phyloP scores from a whole-genome alignment of 2,888 invertebrate genomes.

The Beris morrisii region DNA sequence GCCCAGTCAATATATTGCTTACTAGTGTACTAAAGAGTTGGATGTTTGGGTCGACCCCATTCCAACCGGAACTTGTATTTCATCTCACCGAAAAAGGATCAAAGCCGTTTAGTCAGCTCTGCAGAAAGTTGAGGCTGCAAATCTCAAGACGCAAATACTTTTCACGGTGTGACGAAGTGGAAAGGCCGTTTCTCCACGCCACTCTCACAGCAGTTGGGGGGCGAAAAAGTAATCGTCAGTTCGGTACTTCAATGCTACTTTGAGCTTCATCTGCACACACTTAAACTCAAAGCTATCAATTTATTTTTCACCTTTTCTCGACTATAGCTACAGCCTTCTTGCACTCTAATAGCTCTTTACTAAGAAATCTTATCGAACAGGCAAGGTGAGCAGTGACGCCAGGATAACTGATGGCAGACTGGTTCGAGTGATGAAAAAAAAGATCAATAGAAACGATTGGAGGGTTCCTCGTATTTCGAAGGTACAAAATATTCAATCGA shows the following conservation, averaged over 20 bases:
- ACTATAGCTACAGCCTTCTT: constrained; percentile 20
- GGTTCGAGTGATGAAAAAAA: constrained; percentile 4
- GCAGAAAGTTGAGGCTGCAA: too few relatives aligned
- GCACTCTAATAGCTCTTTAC: constrained; percentile 22
- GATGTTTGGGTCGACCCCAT: too few relatives aligned
- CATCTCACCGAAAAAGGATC: too few relatives aligned
- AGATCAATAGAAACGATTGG: constrained; percentile 11
- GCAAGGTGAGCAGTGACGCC: constrained; percentile 10
- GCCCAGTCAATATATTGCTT: too few relatives aligned
- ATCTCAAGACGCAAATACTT: too few relatives aligned
- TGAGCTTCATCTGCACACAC: constrained; percentile 29
- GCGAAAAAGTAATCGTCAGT: constrained; percentile 18
- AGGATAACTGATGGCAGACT: constrained; percentile 3
- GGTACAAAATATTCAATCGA: too few relatives aligned
- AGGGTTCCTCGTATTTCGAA: background rate
- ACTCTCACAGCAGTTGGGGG: background rate
- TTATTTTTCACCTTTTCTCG: constrained; percentile 17
- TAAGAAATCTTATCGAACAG: background rate
- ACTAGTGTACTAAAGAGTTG: too few relatives aligned
- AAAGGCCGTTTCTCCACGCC: too few relatives aligned
- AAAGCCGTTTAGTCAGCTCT: too few relatives aligned
- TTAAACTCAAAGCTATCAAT: constrained; percentile 28
- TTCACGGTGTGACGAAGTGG: too few relatives aligned
- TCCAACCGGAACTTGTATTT: too few relatives aligned
- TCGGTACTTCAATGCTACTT: constrained; percentile 21